Evolutionary conservation across 1,140 invertebrate species (phyloP).

Genomic region (Antheraea mylitta): DNA sequence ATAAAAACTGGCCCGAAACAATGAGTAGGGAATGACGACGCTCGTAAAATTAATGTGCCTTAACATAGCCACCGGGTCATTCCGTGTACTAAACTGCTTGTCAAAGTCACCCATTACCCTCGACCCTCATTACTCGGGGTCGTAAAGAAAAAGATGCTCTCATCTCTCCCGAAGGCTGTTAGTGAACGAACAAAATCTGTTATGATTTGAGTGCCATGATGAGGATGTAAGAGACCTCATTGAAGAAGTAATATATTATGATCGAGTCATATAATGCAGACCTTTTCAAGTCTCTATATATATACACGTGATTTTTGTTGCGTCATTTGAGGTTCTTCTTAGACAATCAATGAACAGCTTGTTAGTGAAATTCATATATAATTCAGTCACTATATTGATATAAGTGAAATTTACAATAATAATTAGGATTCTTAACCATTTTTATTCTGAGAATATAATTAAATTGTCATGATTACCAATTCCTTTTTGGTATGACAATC

Average conservation of each 20-base stretch:
- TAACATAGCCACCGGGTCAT: slow-evolving; percentile 14
- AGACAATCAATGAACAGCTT: no score
- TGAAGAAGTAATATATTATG: slow-evolving; percentile 1
- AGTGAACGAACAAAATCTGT: slow-evolving; percentile 11
- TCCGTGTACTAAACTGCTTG: slow-evolving; percentile 27
- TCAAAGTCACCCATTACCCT: slow-evolving; percentile 29
- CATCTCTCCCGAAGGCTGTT: slow-evolving; percentile 7
- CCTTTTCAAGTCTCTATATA: background rate
- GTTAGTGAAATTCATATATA: background rate
- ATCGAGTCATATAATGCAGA: background rate
- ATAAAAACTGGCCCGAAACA: slow-evolving; percentile 21
- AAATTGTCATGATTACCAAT: no score
- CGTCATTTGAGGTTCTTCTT: no score
- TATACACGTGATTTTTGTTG: no score
- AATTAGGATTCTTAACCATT: no score
- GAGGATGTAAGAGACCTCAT: background rate
- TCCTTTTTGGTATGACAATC: no score
- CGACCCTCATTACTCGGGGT: slow-evolving; percentile 17
- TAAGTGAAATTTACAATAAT: no score
- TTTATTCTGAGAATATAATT: no score
- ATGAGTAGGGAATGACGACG: slow-evolving; percentile 21
- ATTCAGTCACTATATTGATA: no score
- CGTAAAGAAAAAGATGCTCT: slow-evolving; percentile 19
- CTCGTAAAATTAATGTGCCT: slow-evolving; percentile 37
- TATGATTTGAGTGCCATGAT: slow-evolving; percentile 11